These are phyloP conservation scores for Euleptes europaea DNA, from an alignment of 2,113 vertebrate species.

Conservation along the genomic window DNA sequence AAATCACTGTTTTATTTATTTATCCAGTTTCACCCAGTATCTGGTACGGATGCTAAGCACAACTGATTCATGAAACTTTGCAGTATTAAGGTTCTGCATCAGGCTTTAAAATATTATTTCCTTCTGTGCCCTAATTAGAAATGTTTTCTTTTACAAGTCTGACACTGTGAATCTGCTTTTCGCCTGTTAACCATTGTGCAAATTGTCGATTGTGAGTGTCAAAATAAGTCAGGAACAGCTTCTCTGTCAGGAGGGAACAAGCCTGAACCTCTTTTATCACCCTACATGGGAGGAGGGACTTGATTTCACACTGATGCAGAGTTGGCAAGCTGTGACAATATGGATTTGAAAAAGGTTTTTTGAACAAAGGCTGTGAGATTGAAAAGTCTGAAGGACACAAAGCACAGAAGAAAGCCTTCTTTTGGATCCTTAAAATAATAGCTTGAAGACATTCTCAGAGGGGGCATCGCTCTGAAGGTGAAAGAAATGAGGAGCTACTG, in stretches of 20 bases:
- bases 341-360: background rate
- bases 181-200: constrained; percentile 23
- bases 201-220: background rate
- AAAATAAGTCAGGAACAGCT: background rate
- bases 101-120: background rate
- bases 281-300: background rate
- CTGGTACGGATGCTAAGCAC: background rate
- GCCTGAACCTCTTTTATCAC: constrained; percentile 21
- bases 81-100: background rate
- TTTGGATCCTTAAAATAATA: no score
- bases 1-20: constrained; percentile 30
- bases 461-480: no score
- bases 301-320: constrained; percentile 18
- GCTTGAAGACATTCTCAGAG: no score
- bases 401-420: background rate
- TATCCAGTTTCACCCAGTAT: background rate
- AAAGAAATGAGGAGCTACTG: no score
- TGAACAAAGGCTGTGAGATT: constrained; percentile 15
- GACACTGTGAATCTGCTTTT: background rate
- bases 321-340: constrained; percentile 31
- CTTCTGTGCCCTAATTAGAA: background rate
- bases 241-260: background rate
- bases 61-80: fast-evolving
- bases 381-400: background rate
- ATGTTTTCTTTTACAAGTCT: background rate